Percentiles rank a stretch among this genome's conserved stretches.
Conservation (phyloP, 1,140 invertebrate species). For the Cylas formicarius region DNA sequence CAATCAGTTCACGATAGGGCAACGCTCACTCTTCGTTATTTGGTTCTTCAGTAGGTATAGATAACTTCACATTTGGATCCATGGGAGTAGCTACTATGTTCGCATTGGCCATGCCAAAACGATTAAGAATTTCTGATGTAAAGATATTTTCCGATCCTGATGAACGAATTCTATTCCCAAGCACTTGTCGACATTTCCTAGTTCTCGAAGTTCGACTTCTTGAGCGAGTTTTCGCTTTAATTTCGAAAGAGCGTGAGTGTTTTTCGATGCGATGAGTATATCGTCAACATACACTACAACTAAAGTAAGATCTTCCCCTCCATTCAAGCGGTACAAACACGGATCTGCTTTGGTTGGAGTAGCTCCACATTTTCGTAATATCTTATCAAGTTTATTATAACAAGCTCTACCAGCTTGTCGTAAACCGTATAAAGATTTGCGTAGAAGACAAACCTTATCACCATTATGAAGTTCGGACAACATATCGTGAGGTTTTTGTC, state of each 20-base stretch:
- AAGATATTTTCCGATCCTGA: too few species aligned
- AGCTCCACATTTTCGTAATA: neutral
- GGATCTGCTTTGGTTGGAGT: too few species aligned
- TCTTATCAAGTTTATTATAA: constrained; percentile 9
- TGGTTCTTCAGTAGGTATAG: neutral
- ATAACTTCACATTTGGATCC: neutral
- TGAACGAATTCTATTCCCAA: too few species aligned
- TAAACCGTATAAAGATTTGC: constrained; percentile 10
- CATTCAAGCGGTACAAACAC: too few species aligned
- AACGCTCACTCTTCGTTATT: neutral
- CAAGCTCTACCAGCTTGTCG: constrained; percentile 6
- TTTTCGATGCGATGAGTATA: too few species aligned
- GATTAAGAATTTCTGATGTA: neutral
- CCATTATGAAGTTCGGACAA: constrained; percentile 18
- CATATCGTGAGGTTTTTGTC: constrained; percentile 14
- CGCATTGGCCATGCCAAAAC: neutral
- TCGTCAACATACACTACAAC: too few species aligned
- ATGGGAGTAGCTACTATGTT: neutral
- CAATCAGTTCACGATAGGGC: constrained; percentile 14
- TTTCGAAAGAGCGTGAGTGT: too few species aligned
- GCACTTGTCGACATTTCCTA: too few species aligned
- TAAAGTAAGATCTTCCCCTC: too few species aligned
- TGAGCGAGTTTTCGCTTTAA: too few species aligned
- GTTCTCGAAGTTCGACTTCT: too few species aligned
- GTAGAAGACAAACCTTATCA: constrained; percentile 7